Conservation (phyloP, 2,797 vertebrate genomes). For the Coregonus suidteri region DNA sequence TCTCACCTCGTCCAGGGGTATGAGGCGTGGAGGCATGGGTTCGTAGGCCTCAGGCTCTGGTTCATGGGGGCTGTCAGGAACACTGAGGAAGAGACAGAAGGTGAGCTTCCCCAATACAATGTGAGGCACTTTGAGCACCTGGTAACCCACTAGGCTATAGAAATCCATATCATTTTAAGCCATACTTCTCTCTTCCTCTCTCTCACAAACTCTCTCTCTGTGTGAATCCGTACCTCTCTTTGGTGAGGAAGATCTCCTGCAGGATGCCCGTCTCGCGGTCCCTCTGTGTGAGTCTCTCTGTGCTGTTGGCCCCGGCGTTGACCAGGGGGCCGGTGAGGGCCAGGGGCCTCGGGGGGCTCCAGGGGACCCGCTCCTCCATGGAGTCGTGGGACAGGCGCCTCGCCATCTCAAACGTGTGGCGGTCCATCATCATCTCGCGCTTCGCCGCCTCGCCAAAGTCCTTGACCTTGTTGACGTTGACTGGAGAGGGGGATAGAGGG, state of each 20-base stretch:
- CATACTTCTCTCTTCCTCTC: too few species aligned
- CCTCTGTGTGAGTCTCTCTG: constrained; percentile 86
- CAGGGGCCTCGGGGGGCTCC: constrained; percentile 81
- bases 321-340: constrained; percentile 78
- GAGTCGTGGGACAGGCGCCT: constrained; percentile 90
- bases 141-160: background rate
- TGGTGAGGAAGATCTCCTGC: constrained; percentile 93
- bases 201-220: too few species aligned
- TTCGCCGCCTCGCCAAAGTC: constrained; percentile 96
- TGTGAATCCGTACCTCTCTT: constrained; percentile 80
- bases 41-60: constrained; percentile 92
- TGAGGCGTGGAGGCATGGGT: constrained; percentile 88
- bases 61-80: constrained; percentile 88
- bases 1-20: constrained; percentile 90
- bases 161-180: background rate
- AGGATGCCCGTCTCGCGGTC: constrained; percentile 93
- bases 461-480: constrained; percentile 97
- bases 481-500: constrained; percentile 57
- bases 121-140: background rate
- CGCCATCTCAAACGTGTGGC: constrained; percentile 91
- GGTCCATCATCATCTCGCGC: constrained; percentile 90
- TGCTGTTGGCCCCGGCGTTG: constrained; percentile 83
- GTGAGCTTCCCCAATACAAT: background rate
- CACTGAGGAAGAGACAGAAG: constrained; percentile 49
- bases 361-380: constrained; percentile 93